Base-by-base conservation (phyloP, 2,888 invertebrate genomes). In the Clusia tigrina region DNA sequence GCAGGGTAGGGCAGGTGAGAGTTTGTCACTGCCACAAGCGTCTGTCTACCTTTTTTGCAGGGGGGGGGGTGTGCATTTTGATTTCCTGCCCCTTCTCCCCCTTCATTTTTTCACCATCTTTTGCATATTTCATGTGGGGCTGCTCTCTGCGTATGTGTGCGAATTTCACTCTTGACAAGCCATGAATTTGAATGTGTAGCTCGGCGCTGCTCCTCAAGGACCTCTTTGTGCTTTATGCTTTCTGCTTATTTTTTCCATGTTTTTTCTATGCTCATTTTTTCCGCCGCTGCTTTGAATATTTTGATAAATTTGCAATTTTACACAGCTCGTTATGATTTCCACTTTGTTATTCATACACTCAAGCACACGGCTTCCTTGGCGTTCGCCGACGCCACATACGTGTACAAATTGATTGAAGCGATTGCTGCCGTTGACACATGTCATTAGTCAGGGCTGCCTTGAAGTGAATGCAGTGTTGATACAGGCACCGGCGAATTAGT, bases 241-340 rank as follows among this genome's bases (percentile, higher is more conserved):
- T 20, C n/a, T 51, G n/a, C n/a, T n/a, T n/a, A n/a, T n/a, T n/a
- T n/a, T n/a, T n/a, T n/a, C n/a, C n/a, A n/a, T n/a, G n/a, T 51
- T 51, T n/a, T 54, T 54, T 15, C 25, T 54, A 25, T 54, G 24
- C 15, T 24, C 17, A 2, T 12, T 24, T 24, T 52, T 46, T 24
- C 23, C 5, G 17, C 25, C n/a, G n/a, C n/a, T n/a, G n/a, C n/a
- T n/a, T 10, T 42, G 42, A 42, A 42, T 42, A 42, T n/a, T 42
- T 42, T 69, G 67, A 74, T 72, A 71, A 74, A 76, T 76, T 74
- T 71, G 59, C 69, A 71, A 77, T 72, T 76, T 72, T 71, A 70
- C 77, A 77, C n/a, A n/a, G 77, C 76, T 76, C 76, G 72, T 74
- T 68, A 68, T 70, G 69, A 71, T 73, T 72, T n/a, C n/a, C n/a